Percentiles rank a stretch among this genome's conserved stretches.
These are phyloP conservation scores for Clistopyga incitator DNA, from an alignment of 2,888 invertebrate genomes.

Conservation along the genomic window DNA sequence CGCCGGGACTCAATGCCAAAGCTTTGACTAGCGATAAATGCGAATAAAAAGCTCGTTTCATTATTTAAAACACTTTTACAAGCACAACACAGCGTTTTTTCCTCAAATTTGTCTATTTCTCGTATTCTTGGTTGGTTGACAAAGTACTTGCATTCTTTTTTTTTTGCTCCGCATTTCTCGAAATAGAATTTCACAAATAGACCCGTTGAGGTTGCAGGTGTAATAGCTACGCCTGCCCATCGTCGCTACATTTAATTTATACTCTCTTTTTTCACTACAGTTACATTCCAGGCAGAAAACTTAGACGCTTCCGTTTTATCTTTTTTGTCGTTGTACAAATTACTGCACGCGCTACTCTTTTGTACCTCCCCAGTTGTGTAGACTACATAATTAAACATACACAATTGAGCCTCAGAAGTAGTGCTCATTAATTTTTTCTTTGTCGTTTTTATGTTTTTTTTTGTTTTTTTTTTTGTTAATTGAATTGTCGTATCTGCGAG, in stretches of 20 bases:
- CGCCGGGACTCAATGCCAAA: slow-evolving; percentile 9
- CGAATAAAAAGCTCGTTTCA: slow-evolving; percentile 34
- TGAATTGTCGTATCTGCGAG: neutral
- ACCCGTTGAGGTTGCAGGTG: neutral
- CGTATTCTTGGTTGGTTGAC: slow-evolving; percentile 35
- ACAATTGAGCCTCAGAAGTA: neutral
- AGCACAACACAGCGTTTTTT: slow-evolving; percentile 57
- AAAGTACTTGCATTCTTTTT: slow-evolving; percentile 9
- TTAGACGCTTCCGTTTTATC: slow-evolving; percentile 5
- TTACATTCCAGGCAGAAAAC: slow-evolving; percentile 18
- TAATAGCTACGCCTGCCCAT: neutral
- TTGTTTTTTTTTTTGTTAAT: neutral
- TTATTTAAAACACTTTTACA: slow-evolving; percentile 26
- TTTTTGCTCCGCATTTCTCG: neutral
- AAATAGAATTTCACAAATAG: neutral
- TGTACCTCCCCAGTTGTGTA: neutral
- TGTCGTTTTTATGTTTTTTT: too few relatives aligned
- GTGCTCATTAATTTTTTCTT: too few relatives aligned
- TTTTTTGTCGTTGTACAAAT: neutral
- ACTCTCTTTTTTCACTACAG: neutral
- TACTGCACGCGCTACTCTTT: slow-evolving; percentile 14
- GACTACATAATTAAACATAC: neutral
- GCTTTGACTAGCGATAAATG: slow-evolving; percentile 44
- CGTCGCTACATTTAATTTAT: slow-evolving; percentile 16
- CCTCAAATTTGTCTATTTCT: slow-evolving; percentile 51